phyloP scores from a whole-genome alignment of 2,888 invertebrate genomes.

The Ptychoptera albimana region DNA sequence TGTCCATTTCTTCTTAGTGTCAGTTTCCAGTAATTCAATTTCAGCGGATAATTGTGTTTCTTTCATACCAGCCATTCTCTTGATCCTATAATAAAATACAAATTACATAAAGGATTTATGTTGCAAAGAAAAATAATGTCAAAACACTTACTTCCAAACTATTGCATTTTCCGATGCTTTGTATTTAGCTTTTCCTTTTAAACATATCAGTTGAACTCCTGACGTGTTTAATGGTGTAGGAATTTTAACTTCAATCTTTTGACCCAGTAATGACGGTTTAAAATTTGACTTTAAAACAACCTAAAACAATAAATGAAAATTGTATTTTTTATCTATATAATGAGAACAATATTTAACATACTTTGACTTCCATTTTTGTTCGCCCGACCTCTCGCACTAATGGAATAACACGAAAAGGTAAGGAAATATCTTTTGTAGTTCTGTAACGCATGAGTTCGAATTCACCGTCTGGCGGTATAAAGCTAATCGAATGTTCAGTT shows the following conservation, averaged over 20 bases:
- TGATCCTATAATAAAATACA: constrained; percentile 41
- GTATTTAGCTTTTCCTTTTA: constrained; percentile 99
- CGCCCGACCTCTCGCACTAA: constrained; percentile 95
- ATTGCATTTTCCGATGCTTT: constrained; percentile 99
- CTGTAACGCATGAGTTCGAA: constrained; percentile 99
- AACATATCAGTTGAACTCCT: constrained; percentile 95
- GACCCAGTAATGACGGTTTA: constrained; percentile 92
- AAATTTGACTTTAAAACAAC: constrained; percentile 98
- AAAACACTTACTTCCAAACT: constrained; percentile 63
- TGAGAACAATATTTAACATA: not conserved
- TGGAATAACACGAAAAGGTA: constrained; percentile 98
- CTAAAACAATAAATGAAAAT: not conserved
- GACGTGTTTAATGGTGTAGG: constrained; percentile 98
- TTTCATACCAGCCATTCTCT: constrained; percentile 95
- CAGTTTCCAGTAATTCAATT: constrained; percentile 95
- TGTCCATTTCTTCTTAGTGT: constrained; percentile 99
- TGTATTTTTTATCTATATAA: not conserved
- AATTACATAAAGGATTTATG: constrained; percentile 3
- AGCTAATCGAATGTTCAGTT: constrained; percentile 99
- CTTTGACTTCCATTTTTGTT: constrained; percentile 98
- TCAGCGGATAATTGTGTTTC: constrained; percentile 99
- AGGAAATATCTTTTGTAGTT: constrained; percentile 97
- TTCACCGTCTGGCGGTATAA: constrained; percentile 99
- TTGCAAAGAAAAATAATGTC: not conserved
- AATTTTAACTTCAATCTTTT: constrained; percentile 98